Conservation (phyloP, 2,113 vertebrate species). For the Gopherus evgoodei region DNA sequence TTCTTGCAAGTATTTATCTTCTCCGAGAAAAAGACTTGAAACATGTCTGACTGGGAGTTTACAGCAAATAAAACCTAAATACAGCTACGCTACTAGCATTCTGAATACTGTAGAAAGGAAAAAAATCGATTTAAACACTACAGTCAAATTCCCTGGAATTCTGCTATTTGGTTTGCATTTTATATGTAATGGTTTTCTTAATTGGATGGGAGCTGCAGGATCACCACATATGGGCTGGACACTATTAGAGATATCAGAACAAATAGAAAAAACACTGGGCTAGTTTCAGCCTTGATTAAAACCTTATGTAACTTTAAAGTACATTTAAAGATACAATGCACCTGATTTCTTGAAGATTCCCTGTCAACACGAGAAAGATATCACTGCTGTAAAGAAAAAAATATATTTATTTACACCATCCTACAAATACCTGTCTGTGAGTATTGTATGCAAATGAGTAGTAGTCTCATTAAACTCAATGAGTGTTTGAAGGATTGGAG, state of each 20-base stretch:
- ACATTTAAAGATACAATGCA: background rate
- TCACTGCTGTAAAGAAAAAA: background rate
- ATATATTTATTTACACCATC: constrained; percentile 35
- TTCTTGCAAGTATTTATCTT: constrained; percentile 54
- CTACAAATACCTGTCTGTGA: background rate
- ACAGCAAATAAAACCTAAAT: constrained; percentile 59
- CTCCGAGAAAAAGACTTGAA: constrained; percentile 41
- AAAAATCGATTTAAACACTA: constrained; percentile 55
- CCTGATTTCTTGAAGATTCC: background rate
- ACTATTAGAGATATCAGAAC: background rate
- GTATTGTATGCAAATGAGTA: background rate
- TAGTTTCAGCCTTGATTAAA: background rate
- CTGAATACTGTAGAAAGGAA: constrained; percentile 37
- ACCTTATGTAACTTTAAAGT: background rate
- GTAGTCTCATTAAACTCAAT: background rate
- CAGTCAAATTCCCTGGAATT: constrained; percentile 48
- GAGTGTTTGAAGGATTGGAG: background rate
- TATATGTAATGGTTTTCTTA: background rate
- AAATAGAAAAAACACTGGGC: background rate
- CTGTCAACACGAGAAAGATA: background rate
- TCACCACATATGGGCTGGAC: background rate
- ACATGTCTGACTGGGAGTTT: background rate
- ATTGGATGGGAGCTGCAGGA: background rate
- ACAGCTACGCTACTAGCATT: constrained; percentile 47
- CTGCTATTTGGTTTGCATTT: constrained; percentile 24